Evolutionary conservation across 2,113 vertebrate genomes (phyloP).

Genomic region (Damaliscus lunatus): DNA sequence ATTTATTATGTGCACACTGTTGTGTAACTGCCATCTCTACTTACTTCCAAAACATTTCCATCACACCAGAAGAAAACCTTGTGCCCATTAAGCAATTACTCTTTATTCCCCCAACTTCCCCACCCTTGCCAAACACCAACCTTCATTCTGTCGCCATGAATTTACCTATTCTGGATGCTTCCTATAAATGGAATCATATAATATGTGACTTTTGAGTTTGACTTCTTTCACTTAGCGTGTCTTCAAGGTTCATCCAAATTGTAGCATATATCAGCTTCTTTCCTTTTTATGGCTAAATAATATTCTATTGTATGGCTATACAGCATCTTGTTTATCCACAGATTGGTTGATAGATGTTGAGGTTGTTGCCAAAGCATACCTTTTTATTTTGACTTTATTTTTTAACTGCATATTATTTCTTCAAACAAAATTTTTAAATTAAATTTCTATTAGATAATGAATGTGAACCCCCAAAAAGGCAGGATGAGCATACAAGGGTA

Average conservation of each 20-base stretch:
- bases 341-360: background rate
- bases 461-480: background rate
- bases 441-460: background rate
- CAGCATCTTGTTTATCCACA: background rate
- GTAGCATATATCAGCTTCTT: background rate
- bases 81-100: background rate
- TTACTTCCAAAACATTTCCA: background rate
- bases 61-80: background rate
- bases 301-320: background rate
- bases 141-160: background rate
- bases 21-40: background rate
- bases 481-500: background rate
- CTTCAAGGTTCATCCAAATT: background rate
- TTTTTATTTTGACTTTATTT: background rate
- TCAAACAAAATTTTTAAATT: background rate
- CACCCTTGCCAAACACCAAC: background rate
- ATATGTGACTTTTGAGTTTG: background rate
- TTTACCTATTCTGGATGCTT: background rate
- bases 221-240: background rate
- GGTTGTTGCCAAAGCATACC: background rate
- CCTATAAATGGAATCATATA: background rate
- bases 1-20: accelerated
- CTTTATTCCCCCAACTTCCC: background rate
- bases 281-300: background rate
- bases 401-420: background rate